Evolutionary conservation across 2,888 invertebrate species (phyloP).

Genomic region (Diplazon laetatorius): DNA sequence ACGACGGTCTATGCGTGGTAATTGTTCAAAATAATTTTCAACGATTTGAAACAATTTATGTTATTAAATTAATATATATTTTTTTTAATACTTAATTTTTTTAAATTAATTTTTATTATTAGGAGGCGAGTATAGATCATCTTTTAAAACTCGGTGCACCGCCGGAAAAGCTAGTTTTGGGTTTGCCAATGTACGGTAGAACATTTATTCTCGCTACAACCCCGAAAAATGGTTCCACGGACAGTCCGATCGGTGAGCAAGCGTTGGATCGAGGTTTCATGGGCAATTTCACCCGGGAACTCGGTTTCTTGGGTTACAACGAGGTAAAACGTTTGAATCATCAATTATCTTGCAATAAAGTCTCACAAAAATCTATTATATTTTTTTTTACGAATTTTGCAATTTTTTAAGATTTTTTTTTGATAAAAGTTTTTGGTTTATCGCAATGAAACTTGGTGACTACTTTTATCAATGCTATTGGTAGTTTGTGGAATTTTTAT

Average conservation of each 20-base stretch:
- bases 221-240: slow-evolving; percentile 66
- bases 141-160: slow-evolving; percentile 89
- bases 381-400: background rate
- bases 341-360: too few relatives aligned
- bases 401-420: background rate
- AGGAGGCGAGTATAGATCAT: slow-evolving; percentile 91
- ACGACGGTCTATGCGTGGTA: slow-evolving; percentile 88
- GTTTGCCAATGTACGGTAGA: slow-evolving; percentile 92
- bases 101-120: slow-evolving; percentile 46
- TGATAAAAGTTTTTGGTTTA: too few relatives aligned
- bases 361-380: too few relatives aligned
- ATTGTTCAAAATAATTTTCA: slow-evolving; percentile 62
- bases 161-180: slow-evolving; percentile 90
- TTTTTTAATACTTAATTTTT: too few relatives aligned
- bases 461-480: too few relatives aligned
- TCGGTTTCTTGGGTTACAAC: slow-evolving; percentile 94
- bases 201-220: slow-evolving; percentile 86
- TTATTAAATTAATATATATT: background rate
- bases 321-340: slow-evolving; percentile 89
- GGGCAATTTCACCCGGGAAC: slow-evolving; percentile 90
- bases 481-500: too few relatives aligned
- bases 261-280: slow-evolving; percentile 87
- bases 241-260: slow-evolving; percentile 83
- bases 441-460: too few relatives aligned
- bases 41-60: slow-evolving; percentile 4